Base-by-base conservation (phyloP, 2,797 vertebrate species). In the Fistularia tabacaria region DNA sequence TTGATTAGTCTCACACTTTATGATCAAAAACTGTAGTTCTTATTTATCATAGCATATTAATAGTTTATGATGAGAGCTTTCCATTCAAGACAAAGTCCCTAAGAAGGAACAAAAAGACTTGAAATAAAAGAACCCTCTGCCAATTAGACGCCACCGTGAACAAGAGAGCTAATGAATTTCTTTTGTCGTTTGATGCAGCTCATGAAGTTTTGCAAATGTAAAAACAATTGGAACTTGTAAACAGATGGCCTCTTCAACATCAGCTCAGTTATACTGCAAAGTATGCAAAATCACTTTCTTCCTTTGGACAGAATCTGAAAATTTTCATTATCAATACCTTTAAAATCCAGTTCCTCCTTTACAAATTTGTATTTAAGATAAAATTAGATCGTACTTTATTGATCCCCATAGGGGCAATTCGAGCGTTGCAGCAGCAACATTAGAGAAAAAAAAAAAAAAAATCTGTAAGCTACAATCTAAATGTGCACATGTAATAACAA, bases 131-230 rank as follows among this genome's bases (percentile, higher is more conserved):
- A 84, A 83, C 80, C 68, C 78, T 82, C 64, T 78, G 77, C 76
- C 80, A 87, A 82, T 87, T 79, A 88, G 74, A 83, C 60, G 57
- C 63, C 69, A 83, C 80, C 80, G 83, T 82, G 69, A 88, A 88
- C 87, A 60, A 58, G 68, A 76, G 71, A 72, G 73, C 76, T 86
- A 87, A 88, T 84, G 79, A 84, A 83, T 74, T 79, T 71, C 67
- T 50, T 69, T 44, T 72, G 68, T 79, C 78, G 77, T 90, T 89
- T 91, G 86, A 90, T 82, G 85, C 54, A 0, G 52, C 46, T 9
- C 51, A 56, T 54, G 65, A 88, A 88, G 81, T 89, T 90, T 69
- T 76, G 69, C 63, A 75, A 85, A 83, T 74, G 57, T 73, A 79
- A 66, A 85, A 87, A 82, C 73, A 86, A 87, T 77, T 74, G 81